Percentiles rank a stretch among this genome's conserved stretches.
phyloP scores from a whole-genome alignment of 1,140 invertebrate genomes.

The Trachymyrmex septentrionalis region DNA sequence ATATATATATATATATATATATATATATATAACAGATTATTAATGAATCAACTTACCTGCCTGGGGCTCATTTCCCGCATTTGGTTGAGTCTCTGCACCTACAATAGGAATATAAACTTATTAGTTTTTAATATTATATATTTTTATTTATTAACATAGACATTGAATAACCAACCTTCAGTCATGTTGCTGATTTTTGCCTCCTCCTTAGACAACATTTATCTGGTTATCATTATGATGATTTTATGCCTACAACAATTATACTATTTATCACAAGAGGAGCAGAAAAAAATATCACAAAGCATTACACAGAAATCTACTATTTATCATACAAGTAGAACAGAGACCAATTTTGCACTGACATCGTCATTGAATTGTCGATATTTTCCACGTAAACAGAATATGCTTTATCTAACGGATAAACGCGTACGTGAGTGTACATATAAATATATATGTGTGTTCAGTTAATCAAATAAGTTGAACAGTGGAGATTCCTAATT shows the following conservation, averaged over 20 bases:
- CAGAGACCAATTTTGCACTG: neutral
- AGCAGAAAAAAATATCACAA: neutral
- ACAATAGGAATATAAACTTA: slow-evolving; percentile 8
- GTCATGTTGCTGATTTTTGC: slow-evolving; percentile 81
- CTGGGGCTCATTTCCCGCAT: slow-evolving; percentile 77
- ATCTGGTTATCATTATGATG: slow-evolving; percentile 53
- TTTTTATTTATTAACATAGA: slow-evolving; percentile 13
- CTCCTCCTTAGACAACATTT: slow-evolving; percentile 82
- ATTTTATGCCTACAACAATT: slow-evolving; percentile 71
- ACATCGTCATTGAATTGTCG: neutral
- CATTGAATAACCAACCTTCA: slow-evolving; percentile 79
- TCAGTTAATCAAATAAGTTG: neutral
- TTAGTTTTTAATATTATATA: neutral
- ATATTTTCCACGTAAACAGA: slow-evolving; percentile 11
- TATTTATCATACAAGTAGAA: slow-evolving; percentile 32
- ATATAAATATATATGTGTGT: neutral
- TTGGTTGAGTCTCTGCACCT: slow-evolving; percentile 80
- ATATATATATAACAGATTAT: neutral
- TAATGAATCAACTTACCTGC: slow-evolving; percentile 79
- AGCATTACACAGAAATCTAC: slow-evolving; percentile 4
- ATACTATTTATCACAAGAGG: neutral
- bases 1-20: neutral
- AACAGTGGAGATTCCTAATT: neutral
- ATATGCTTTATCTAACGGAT: neutral
- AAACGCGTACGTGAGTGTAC: neutral